Percentiles rank a stretch among this genome's conserved stretches.
Evolutionary conservation across 2,797 vertebrate genomes (phyloP).

Genomic region (Smutsia gigantea): DNA sequence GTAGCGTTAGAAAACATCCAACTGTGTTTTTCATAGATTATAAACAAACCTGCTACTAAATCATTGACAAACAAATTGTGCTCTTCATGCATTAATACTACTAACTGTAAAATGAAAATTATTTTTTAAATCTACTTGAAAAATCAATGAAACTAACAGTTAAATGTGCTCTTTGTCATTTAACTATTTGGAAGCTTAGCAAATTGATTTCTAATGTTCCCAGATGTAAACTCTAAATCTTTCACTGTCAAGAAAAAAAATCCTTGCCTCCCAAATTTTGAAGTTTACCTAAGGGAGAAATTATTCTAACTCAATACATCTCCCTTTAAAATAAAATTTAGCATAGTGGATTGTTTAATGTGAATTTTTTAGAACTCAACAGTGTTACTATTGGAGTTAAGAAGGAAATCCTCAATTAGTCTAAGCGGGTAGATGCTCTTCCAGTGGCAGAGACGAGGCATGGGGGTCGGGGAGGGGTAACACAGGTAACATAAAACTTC

Average conservation of each 20-base stretch:
- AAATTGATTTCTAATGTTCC: not conserved
- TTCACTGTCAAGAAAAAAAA: not conserved
- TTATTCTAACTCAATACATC: not conserved
- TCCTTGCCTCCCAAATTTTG: not conserved
- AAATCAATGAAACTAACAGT: slow-evolving; percentile 33
- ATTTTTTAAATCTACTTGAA: slow-evolving; percentile 23
- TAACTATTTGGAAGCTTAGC: not conserved
- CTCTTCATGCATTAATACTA: not conserved
- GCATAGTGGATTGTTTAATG: not conserved
- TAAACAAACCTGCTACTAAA: slow-evolving; percentile 36
- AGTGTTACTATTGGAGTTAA: not conserved
- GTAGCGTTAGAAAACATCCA: slow-evolving; percentile 48
- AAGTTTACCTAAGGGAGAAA: not conserved
- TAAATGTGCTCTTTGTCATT: not conserved
- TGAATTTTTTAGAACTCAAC: not conserved
- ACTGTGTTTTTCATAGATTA: slow-evolving; percentile 54
- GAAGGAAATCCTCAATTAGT: not conserved
- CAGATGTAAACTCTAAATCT: not conserved
- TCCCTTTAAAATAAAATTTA: slow-evolving; percentile 1
- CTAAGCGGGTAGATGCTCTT: not conserved
- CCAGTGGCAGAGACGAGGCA: not conserved
- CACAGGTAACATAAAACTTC: not conserved
- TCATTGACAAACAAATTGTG: slow-evolving; percentile 3
- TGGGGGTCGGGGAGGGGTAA: not conserved
- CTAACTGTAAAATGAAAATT: slow-evolving; percentile 55